These are phyloP conservation scores for Polyommatus iphigenia DNA, from an alignment of 2,888 invertebrate species.

Conservation along the genomic window DNA sequence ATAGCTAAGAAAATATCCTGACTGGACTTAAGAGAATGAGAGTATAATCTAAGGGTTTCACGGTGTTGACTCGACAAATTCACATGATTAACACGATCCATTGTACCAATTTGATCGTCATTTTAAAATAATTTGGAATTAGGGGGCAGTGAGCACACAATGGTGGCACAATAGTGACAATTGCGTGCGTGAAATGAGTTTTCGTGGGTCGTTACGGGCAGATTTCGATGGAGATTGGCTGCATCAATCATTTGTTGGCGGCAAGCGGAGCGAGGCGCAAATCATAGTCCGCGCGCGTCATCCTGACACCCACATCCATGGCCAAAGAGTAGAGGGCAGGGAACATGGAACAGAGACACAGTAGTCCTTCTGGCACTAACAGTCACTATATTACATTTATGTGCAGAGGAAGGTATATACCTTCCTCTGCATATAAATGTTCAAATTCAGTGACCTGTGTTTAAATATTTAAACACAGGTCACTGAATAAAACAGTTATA, in stretches of 20 bases:
- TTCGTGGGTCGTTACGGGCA: constrained; percentile 62
- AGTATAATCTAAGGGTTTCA: neutral
- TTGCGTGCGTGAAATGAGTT: constrained; percentile 43
- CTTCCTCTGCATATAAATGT: too few species aligned
- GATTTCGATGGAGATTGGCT: constrained; percentile 66
- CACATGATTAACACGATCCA: constrained; percentile 8
- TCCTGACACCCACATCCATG: constrained; percentile 70
- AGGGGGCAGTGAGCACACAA: constrained; percentile 8
- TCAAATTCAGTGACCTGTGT: too few species aligned
- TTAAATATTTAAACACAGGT: too few species aligned
- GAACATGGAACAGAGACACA: constrained; percentile 36
- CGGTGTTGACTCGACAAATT: constrained; percentile 1
- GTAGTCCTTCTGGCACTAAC: constrained; percentile 17
- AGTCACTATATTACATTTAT: too few species aligned
- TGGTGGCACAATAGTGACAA: constrained; percentile 33
- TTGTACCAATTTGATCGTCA: constrained; percentile 9
- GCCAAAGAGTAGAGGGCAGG: neutral
- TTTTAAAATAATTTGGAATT: constrained; percentile 19
- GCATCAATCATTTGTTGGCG: constrained; percentile 68
- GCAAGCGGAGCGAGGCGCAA: constrained; percentile 74
- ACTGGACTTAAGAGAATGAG: neutral
- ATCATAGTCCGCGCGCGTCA: constrained; percentile 74
- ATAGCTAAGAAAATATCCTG: neutral
- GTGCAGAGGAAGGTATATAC: too few species aligned
- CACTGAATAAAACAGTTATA: too few species aligned